These are phyloP conservation scores for Pycnonotus jocosus DNA, from an alignment of 2,113 vertebrate species.

Conservation along the genomic window DNA sequence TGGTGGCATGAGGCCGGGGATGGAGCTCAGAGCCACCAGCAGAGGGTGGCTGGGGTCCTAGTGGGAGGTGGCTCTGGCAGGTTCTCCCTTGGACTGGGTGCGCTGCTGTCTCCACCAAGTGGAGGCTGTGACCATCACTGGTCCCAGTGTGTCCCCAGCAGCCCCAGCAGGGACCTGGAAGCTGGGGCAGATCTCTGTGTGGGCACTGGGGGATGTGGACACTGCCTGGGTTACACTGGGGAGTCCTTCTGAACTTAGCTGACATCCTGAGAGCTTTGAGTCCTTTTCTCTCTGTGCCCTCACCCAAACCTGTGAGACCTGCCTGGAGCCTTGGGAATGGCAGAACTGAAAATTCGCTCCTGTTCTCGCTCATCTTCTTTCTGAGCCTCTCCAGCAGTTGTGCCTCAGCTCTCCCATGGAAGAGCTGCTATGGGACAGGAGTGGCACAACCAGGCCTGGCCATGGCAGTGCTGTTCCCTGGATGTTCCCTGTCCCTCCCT, in stretches of 20 bases:
- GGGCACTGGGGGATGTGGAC: rapidly evolving
- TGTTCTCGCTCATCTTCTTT: neutral
- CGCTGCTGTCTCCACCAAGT: neutral
- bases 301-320: neutral
- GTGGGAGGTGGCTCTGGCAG: neutral
- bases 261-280: rapidly evolving
- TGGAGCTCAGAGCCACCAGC: neutral
- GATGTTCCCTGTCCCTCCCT: neutral
- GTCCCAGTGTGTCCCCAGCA: neutral
- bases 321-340: neutral
- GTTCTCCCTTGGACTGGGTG: neutral
- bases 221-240: neutral
- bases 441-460: neutral
- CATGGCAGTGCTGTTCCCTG: rapidly evolving
- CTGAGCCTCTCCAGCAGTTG: neutral
- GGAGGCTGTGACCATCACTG: neutral
- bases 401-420: neutral
- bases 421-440: neutral
- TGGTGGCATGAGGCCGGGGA: neutral
- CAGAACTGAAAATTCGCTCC: neutral
- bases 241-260: neutral
- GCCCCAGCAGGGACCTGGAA: neutral
- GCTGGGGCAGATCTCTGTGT: neutral
- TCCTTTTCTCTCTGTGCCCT: neutral
- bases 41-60: neutral